These are phyloP conservation scores for Verasper variegatus DNA, from an alignment of 2,113 vertebrate species.

Conservation along the genomic window DNA sequence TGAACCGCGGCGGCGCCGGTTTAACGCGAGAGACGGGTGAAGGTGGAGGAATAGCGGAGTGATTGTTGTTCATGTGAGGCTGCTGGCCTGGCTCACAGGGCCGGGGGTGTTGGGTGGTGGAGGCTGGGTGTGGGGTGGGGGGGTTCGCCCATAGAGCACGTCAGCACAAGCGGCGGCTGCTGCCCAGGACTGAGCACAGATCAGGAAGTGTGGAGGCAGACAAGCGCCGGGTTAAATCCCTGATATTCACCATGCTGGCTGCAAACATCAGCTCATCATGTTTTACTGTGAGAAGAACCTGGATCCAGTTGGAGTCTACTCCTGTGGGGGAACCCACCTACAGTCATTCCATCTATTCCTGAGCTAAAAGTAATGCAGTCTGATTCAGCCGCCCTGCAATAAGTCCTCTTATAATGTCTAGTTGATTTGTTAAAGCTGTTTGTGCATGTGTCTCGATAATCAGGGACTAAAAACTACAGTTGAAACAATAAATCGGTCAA, in stretches of 20 bases:
- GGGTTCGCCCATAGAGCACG: slow-evolving; percentile 58
- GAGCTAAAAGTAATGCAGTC: not conserved
- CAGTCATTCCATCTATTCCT: no score
- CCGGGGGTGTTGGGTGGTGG: slow-evolving; percentile 25
- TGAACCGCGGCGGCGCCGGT: not conserved
- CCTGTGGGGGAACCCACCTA: no score
- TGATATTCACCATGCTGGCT: no score
- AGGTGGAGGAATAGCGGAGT: not conserved
- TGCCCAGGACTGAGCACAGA: slow-evolving; percentile 38
- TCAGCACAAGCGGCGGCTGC: slow-evolving; percentile 67
- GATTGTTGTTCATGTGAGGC: slow-evolving; percentile 35
- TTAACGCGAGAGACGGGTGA: not conserved
- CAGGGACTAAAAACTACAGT: not conserved
- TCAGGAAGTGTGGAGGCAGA: slow-evolving; percentile 59
- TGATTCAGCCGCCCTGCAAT: not conserved
- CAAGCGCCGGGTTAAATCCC: slow-evolving; percentile 24
- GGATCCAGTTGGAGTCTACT: not conserved
- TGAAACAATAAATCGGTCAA: no score
- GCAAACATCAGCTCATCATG: not conserved
- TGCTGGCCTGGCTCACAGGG: slow-evolving; percentile 61
- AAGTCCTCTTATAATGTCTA: no score
- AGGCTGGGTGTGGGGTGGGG: slow-evolving; percentile 3
- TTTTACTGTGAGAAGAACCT: no score
- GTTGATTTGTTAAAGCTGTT: not conserved
- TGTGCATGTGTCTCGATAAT: not conserved